Conservation (phyloP, 1,140 invertebrate species). For the Orchestia grillus region DNA sequence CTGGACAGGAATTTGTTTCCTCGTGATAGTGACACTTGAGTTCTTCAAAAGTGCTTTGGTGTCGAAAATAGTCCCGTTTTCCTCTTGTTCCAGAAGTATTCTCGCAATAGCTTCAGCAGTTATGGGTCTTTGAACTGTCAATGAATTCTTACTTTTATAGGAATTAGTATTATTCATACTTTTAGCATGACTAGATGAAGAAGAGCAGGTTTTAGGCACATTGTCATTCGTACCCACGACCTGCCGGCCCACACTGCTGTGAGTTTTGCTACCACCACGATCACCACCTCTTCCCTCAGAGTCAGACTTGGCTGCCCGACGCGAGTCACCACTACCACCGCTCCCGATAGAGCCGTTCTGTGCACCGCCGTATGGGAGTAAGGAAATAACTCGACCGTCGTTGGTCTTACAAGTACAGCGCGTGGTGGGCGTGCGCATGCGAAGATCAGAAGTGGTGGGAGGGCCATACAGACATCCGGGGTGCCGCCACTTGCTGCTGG, state of each 20-base stretch:
- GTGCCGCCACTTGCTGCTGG: background rate
- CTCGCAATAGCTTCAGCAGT: conserved; percentile 63
- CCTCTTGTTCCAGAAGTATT: conserved; percentile 63
- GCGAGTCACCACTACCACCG: background rate
- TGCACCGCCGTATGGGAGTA: background rate
- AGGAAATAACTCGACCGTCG: conserved; percentile 13
- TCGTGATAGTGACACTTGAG: conserved; percentile 63
- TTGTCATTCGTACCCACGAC: background rate
- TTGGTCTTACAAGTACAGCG: conserved; percentile 6
- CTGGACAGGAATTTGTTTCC: conserved; percentile 64
- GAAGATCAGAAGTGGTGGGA: background rate
- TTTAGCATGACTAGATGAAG: conserved; percentile 59
- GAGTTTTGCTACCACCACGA: background rate
- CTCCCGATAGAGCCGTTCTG: background rate
- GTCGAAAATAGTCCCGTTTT: conserved; percentile 7
- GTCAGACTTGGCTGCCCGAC: background rate
- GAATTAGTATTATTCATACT: conserved; percentile 57
- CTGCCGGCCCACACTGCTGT: background rate
- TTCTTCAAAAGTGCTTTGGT: conserved; percentile 52
- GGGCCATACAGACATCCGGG: conserved; percentile 6
- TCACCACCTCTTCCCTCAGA: background rate
- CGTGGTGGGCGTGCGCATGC: background rate
- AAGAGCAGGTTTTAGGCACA: background rate
- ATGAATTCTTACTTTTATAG: conserved; percentile 54
- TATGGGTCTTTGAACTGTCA: conserved; percentile 52